phyloP scores from a whole-genome alignment of 2,113 vertebrate genomes.

The Connochaetes taurinus region DNA sequence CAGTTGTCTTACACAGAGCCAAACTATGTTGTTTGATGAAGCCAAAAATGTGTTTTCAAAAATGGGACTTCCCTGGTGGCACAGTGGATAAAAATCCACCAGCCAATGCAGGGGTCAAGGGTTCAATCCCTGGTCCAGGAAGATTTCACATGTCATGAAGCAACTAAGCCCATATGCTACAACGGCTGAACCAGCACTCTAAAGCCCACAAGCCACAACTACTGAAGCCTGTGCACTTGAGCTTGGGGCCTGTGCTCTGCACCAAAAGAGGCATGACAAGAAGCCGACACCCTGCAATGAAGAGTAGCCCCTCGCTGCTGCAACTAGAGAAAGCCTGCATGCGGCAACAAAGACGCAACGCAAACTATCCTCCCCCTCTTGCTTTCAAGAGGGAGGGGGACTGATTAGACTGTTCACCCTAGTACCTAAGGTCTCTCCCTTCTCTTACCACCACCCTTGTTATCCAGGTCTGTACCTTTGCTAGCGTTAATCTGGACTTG shows the following conservation, averaged over 20 bases:
- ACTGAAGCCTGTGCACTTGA: neutral
- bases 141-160: neutral
- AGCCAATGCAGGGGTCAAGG: neutral
- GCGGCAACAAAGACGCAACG: fast-evolving
- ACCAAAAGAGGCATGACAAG: neutral
- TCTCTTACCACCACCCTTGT: neutral
- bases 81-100: neutral
- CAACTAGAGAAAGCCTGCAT: neutral
- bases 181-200: neutral
- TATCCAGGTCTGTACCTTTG: neutral
- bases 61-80: neutral
- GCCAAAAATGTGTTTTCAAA: neutral
- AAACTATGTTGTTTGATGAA: neutral
- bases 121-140: neutral
- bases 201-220: neutral
- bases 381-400: neutral
- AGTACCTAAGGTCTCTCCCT: neutral
- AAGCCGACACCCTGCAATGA: neutral
- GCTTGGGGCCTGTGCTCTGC: neutral
- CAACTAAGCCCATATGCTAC: neutral
- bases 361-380: neutral
- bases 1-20: neutral
- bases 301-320: neutral
- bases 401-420: neutral
- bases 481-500: neutral